Evolutionary conservation across 2,888 invertebrate species (phyloP), one percentile per base, ranked within the genome.

Genomic region (Cabera pusaria): DNA sequence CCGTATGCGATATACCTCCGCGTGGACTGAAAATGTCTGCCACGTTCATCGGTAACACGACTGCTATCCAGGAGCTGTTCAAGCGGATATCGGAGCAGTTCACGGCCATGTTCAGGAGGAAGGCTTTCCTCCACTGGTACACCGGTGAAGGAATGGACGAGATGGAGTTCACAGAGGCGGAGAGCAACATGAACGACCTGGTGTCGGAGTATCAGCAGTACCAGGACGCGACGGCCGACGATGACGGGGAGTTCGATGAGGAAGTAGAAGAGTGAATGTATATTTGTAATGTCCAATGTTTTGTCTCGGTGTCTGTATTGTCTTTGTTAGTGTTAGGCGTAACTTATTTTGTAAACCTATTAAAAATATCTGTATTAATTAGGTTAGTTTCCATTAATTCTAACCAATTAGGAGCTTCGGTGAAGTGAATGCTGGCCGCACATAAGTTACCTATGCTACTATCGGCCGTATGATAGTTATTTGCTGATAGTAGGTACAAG

Each of bases 61-160:
- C 96, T 5, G 95, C 96, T 49, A 95, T 96, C 56, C 96, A 96
- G 69, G 95, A 96, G 71, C 76, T 97, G 47, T 97, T 97, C 81
- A 96, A 96, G 76, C 91, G 96, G 63, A 94, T 96, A 57, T 93
- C 94, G 21, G 95, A 95, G 68, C 96, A 96, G 72, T 96, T 96
- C 67, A 93, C 94, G 7, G 95, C 96, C 60, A 97, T 98, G 97
- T 97, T 97, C 91, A 92, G 97, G 54, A 92, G 97, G 61, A 97
- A 96, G 83, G 97, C 97, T 72, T 97, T 97, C 92, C 91, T 97
- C 61, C 97, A 97, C 90, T 97, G 97, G 97, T 98, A 97, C 89
- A 97, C 96, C 18, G 97, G 97, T 29, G 97, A 98, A 76, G 97
- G 97, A 50, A 97, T 97, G 97, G 97, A 97, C 72, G 97, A 97